These are phyloP conservation scores for Drosophila mimica DNA, from an alignment of 2,888 invertebrate species.

Conservation along the genomic window DNA sequence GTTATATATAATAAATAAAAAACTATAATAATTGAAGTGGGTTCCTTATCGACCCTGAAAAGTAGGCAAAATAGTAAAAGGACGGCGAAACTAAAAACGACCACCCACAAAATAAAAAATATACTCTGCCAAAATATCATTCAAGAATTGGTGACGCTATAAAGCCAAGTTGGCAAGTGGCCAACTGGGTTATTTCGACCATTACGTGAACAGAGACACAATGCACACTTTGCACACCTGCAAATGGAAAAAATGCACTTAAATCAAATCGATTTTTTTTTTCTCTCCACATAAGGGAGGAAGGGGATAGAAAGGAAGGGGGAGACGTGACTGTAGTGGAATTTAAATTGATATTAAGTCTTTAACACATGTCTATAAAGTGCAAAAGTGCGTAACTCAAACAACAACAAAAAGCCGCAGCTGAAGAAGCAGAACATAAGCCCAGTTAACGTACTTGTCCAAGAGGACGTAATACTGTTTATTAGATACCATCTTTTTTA, in stretches of 20 bases:
- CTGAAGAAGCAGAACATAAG: conserved; percentile 1
- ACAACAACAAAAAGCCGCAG: not conserved
- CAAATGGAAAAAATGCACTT: conserved; percentile 21
- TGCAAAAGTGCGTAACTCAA: conserved; percentile 29
- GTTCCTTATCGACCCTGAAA: conserved; percentile 57
- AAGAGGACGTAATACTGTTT: not conserved
- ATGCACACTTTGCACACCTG: conserved; percentile 29
- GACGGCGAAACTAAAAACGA: conserved; percentile 15
- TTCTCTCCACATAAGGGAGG: conserved; percentile 4
- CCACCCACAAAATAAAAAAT: conserved; percentile 5
- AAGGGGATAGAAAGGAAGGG: not conserved
- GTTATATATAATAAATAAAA: not conserved
- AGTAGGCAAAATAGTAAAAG: conserved; percentile 47
- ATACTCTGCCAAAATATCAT: not conserved
- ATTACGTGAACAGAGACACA: conserved; percentile 45
- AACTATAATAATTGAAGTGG: not conserved
- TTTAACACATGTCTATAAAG: not conserved
- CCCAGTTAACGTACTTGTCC: conserved; percentile 21
- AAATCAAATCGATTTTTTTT: conserved; percentile 67
- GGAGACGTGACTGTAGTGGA: conserved; percentile 48
- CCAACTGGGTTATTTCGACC: conserved; percentile 66
- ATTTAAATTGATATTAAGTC: conserved; percentile 23
- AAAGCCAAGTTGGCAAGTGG: conserved; percentile 47
- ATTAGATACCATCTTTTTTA: not conserved
- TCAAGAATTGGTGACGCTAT: conserved; percentile 8